Percentiles rank a stretch among this genome's conserved stretches.
Conservation (phyloP, 2,888 invertebrate genomes). For the Cephus runcator region DNA sequence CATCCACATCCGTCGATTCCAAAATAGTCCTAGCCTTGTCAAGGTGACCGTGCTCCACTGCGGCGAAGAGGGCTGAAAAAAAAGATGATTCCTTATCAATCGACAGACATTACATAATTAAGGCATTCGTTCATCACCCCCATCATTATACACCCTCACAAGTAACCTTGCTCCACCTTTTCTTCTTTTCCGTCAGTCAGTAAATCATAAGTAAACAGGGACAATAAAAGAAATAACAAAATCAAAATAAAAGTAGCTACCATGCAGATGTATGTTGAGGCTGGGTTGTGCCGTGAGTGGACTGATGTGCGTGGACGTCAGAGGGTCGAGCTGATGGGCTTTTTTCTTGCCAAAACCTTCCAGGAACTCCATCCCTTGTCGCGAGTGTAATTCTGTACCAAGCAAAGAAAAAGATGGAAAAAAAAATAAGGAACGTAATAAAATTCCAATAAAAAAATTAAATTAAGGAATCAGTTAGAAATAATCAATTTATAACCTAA, state of each 20-base stretch:
- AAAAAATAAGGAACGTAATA: constrained; percentile 19
- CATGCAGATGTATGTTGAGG: constrained; percentile 63
- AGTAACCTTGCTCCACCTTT: not conserved
- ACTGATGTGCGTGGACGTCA: constrained; percentile 56
- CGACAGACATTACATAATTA: not conserved
- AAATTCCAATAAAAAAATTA: not conserved
- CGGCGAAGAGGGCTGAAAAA: constrained; percentile 90
- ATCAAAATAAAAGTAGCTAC: constrained; percentile 40
- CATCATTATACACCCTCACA: not conserved
- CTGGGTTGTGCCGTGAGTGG: constrained; percentile 58
- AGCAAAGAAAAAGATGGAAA: constrained; percentile 22
- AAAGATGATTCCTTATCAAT: not conserved
- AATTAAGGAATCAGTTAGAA: not conserved
- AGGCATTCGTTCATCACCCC: not conserved
- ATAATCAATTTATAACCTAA: not conserved
- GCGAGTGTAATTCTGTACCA: constrained; percentile 56
- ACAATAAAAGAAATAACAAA: constrained; percentile 11
- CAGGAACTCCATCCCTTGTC: constrained; percentile 65
- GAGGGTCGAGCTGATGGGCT: constrained; percentile 40
- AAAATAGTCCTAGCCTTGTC: constrained; percentile 92
- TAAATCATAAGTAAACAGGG: constrained; percentile 8
- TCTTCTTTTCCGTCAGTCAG: not conserved
- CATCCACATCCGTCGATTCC: constrained; percentile 91
- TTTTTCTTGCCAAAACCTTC: constrained; percentile 64
- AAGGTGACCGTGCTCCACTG: constrained; percentile 94